Percentiles rank a stretch among this genome's conserved stretches.
phyloP scores from a whole-genome alignment of 2,888 invertebrate genomes.

The Caenorhabditis sulstoni region DNA sequence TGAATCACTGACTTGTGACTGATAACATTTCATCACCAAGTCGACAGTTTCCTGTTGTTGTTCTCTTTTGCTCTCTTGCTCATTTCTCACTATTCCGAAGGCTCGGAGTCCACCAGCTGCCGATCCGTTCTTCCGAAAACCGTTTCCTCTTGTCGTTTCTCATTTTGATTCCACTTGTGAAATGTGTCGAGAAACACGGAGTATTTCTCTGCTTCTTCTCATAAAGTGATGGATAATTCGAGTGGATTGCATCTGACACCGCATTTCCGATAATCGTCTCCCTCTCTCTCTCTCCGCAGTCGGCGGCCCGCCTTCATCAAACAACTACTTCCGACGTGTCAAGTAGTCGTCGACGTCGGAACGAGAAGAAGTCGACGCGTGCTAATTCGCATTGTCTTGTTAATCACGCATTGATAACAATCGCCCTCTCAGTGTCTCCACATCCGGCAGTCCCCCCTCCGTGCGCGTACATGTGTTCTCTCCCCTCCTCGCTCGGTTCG shows the following conservation, averaged over 20 bases:
- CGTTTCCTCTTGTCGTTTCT: constrained; percentile 7
- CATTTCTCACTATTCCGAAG: not conserved
- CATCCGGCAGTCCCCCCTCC: not conserved
- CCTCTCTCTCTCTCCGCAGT: constrained; percentile 14
- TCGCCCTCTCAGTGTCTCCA: not conserved
- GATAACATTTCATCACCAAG: too few species aligned
- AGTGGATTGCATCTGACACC: constrained; percentile 51
- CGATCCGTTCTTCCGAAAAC: constrained; percentile 4
- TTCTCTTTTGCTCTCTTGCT: not conserved
- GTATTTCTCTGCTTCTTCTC: constrained; percentile 4
- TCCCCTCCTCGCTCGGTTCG: not conserved
- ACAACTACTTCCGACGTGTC: constrained; percentile 54
- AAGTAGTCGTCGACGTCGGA: constrained; percentile 21
- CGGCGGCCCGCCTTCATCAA: constrained; percentile 25
- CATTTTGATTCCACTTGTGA: not conserved
- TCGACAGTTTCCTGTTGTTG: too few species aligned
- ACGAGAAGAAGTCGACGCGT: constrained; percentile 9
- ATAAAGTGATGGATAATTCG: constrained; percentile 47
- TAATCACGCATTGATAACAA: constrained; percentile 51
- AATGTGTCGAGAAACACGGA: constrained; percentile 28
- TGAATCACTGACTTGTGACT: too few species aligned
- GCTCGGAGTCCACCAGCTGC: not conserved
- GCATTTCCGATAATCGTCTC: constrained; percentile 47
- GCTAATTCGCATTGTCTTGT: constrained; percentile 56
- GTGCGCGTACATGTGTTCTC: constrained; percentile 22